phyloP scores from a whole-genome alignment of 1,140 invertebrate species.

The Achatina immaculata region DNA sequence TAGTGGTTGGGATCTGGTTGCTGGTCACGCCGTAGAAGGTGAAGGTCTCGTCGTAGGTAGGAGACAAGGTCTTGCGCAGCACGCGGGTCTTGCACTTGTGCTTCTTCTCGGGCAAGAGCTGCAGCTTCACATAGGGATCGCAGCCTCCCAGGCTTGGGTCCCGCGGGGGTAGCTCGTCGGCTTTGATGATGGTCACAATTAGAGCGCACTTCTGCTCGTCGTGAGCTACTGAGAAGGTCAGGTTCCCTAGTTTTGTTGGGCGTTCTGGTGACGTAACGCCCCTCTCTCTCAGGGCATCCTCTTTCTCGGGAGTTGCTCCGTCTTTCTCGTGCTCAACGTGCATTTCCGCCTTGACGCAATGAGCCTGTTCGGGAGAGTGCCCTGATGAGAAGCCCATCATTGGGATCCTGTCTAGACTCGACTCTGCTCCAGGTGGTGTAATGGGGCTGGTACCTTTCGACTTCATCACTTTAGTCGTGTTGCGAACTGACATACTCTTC shows the following conservation, averaged over 20 bases:
- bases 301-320: constrained; percentile 76
- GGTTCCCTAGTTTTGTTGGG: constrained; percentile 80
- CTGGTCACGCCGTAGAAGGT: constrained; percentile 82
- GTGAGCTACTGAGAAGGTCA: constrained; percentile 83
- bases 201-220: constrained; percentile 89
- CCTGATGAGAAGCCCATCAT: constrained; percentile 50
- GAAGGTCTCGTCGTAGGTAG: constrained; percentile 89
- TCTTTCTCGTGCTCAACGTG: constrained; percentile 73
- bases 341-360: constrained; percentile 52
- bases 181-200: constrained; percentile 88
- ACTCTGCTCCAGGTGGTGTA: constrained; percentile 53
- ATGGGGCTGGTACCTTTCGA: constrained; percentile 65
- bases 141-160: constrained; percentile 78
- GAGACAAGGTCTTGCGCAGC: constrained; percentile 86
- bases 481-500: constrained; percentile 49
- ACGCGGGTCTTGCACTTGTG: constrained; percentile 90
- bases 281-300: constrained; percentile 60
- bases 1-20: constrained; percentile 81
- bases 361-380: constrained; percentile 44
- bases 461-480: constrained; percentile 55
- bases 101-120: constrained; percentile 86
- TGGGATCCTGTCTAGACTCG: constrained; percentile 48
- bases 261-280: constrained; percentile 61
- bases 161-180: constrained; percentile 60
- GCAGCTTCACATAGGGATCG: constrained; percentile 89